Base-by-base conservation (phyloP, 1,140 invertebrate species). In the Penaeus indicus region DNA sequence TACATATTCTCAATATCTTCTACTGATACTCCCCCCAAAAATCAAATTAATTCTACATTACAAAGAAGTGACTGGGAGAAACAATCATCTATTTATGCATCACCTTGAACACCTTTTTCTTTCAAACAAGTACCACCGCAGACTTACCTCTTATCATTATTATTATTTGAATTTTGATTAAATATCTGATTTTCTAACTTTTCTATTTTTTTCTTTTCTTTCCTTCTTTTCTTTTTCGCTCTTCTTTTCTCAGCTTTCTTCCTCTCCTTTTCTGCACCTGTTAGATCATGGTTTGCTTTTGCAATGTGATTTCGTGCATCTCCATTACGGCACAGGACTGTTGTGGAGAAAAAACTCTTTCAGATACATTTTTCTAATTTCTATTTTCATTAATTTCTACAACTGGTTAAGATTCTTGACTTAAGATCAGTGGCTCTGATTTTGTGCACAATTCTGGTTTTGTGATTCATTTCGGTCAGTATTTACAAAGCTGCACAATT, bases 121-220 rank as follows among this genome's bases (percentile, higher is more conserved):
- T 13, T 54, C 54, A 54, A 54, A 54, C 54, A 54, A 54, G 54
- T 54, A 54, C 54, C 16, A 54, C 11, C 54, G 25, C 75, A 78
- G 25, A 78, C 21, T 80, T 61, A 80, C 78, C 78, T 80, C 38
- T 60, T 80, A 80, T 38, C 47, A 80, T 60, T 80, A 38, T 60
- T 80, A 80, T 80, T 80, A 80, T 80, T 80, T n/a, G 78, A 60
- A 80, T 80, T 80, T 80, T 80, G 78, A 72, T 84, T 86, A 63
- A 80, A 79, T 63, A 86, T 86, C 61, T 80, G 85, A 64, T 79
- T 86, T 69, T 86, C 85, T 80, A 86, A 62, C 21, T 86, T 86
- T 81, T 67, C 85, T 67, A 80, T n/a, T 81, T 86, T 86, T 81
- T 86, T 86, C 85, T 86, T 86, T 69, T 86, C 85, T 81, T 86